phyloP scores from a whole-genome alignment of 2,113 vertebrate genomes.

The Mustelus asterias region DNA sequence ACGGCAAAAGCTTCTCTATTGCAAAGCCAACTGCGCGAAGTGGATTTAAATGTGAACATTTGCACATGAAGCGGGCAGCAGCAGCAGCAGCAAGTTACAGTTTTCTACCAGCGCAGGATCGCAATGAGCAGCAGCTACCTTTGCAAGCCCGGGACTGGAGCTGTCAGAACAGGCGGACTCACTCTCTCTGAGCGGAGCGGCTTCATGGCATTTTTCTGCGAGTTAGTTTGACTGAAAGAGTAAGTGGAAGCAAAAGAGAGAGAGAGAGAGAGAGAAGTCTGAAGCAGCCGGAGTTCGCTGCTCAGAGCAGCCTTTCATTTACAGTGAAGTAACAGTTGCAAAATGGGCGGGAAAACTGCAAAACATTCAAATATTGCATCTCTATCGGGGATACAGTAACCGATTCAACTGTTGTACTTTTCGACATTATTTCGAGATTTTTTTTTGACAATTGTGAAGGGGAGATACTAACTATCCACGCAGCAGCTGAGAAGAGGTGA shows the following conservation, averaged over 20 bases:
- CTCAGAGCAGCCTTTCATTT: conserved; percentile 5
- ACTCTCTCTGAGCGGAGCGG: not conserved
- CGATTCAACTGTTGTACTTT: conserved; percentile 18
- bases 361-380: conserved; percentile 39
- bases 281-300: not conserved
- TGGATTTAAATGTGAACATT: not conserved
- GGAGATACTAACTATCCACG: not conserved
- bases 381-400: conserved; percentile 34
- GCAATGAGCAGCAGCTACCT: not conserved
- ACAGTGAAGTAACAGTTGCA: conserved; percentile 41
- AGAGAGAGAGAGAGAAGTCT: too few relatives aligned
- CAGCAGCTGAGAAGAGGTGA: not conserved
- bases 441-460: not conserved
- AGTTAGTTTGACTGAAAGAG: not conserved
- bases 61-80: not conserved
- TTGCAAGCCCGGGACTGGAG: not conserved
- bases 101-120: not conserved
- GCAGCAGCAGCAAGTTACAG: not conserved
- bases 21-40: not conserved
- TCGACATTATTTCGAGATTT: not conserved
- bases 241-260: not conserved
- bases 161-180: conserved; percentile 14
- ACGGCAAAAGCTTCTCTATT: too few relatives aligned
- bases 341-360: conserved; percentile 58
- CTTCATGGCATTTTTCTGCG: not conserved